Percentiles rank a stretch among this genome's conserved stretches.
Evolutionary conservation across 2,797 vertebrate species (phyloP).

Genomic region (Micropoecilia bifurca): DNA sequence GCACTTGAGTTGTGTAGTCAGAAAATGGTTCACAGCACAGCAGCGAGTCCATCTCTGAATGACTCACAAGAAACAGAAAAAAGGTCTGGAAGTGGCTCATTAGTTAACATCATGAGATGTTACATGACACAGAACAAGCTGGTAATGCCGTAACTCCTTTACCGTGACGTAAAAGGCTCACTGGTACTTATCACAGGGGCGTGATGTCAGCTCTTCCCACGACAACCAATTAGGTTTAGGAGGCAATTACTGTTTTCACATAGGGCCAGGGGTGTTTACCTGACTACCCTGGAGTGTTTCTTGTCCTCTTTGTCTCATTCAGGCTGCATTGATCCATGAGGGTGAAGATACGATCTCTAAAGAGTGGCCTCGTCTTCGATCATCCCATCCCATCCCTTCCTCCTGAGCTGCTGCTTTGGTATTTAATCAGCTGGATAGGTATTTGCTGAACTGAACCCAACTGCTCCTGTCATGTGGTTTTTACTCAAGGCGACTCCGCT

Average conservation of each 20-base stretch:
- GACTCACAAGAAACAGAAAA: background rate
- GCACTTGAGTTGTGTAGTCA: background rate
- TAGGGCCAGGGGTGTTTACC: constrained; percentile 17
- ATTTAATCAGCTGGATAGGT: constrained; percentile 57
- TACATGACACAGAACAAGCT: background rate
- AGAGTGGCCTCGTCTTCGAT: constrained; percentile 31
- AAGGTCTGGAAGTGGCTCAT: background rate
- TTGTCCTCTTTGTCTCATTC: constrained; percentile 27
- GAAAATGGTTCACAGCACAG: background rate
- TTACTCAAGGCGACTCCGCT: constrained; percentile 50
- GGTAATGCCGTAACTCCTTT: background rate
- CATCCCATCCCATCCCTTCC: constrained; percentile 43
- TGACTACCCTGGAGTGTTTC: constrained; percentile 24
- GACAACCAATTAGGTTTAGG: background rate
- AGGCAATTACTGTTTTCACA: background rate
- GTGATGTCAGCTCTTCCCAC: background rate
- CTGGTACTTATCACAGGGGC: background rate
- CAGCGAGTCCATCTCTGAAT: background rate
- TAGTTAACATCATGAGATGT: background rate
- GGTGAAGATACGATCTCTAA: constrained; percentile 38
- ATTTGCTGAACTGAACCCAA: constrained; percentile 65
- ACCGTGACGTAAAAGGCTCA: background rate
- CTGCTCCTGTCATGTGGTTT: constrained; percentile 51
- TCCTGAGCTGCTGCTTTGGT: constrained; percentile 48
- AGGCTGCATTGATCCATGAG: constrained; percentile 47